phyloP scores from a whole-genome alignment of 2,113 vertebrate species.

The Prunella himalayana region DNA sequence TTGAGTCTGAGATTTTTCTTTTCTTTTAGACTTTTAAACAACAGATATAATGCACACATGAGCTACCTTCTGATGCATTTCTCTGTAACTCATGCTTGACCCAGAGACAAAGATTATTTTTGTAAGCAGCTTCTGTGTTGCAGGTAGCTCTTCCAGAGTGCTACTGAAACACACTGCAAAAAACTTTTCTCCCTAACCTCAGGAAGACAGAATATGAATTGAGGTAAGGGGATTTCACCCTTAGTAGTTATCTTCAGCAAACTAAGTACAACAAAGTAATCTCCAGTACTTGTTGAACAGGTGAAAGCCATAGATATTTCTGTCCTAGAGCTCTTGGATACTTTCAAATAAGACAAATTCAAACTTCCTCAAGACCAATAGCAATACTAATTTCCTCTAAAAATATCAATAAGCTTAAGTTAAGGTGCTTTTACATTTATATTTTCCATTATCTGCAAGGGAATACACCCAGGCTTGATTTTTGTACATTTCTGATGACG shows the following conservation, averaged over 20 bases:
- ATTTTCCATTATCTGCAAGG: not conserved
- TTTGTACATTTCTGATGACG: not conserved
- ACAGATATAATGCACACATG: fast-evolving
- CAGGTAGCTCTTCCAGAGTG: not conserved
- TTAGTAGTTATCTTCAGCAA: not conserved
- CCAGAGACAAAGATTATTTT: not conserved
- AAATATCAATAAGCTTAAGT: not conserved
- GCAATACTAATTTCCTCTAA: not conserved
- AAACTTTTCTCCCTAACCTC: not conserved
- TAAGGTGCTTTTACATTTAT: not conserved
- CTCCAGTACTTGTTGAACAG: not conserved
- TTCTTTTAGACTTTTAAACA: not conserved
- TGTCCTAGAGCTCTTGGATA: not conserved
- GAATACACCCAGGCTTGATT: not conserved
- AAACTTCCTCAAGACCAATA: not conserved
- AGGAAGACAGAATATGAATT: not conserved
- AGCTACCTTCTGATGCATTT: not conserved
- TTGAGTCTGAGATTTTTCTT: not conserved
- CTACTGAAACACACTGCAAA: not conserved
- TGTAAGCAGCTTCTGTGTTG: fast-evolving
- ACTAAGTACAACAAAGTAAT: not conserved
- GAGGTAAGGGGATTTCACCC: not conserved
- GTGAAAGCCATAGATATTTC: not conserved
- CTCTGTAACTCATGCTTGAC: not conserved
- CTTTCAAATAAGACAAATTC: not conserved